Evolutionary conservation across 2,888 invertebrate genomes (phyloP).

Genomic region (Molanna angustata): DNA sequence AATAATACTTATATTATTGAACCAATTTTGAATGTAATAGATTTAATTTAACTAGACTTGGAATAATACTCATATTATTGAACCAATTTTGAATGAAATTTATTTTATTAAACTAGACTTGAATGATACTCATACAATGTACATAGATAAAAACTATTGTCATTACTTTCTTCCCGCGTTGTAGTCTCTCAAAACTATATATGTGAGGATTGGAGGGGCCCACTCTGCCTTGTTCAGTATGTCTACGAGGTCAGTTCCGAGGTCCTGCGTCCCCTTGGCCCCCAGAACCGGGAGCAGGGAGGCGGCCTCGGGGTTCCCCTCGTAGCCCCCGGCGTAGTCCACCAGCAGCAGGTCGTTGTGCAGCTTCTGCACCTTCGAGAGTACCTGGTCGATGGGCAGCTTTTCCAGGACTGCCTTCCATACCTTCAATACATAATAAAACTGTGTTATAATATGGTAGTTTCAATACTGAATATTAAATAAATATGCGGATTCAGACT

Average conservation of each 20-base stretch:
- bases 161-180: constrained; percentile 16
- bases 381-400: constrained; percentile 11
- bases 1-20: too few relatives aligned
- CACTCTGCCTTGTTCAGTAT: neutral
- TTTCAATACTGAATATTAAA: too few relatives aligned
- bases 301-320: neutral
- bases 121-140: too few relatives aligned
- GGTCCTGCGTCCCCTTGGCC: neutral
- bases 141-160: neutral
- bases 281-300: neutral
- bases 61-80: too few relatives aligned
- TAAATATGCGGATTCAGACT: too few relatives aligned
- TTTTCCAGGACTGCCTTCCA: constrained; percentile 22
- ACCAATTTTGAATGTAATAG: too few relatives aligned
- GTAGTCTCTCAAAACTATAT: constrained; percentile 20
- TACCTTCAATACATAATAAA: constrained; percentile 20
- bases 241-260: neutral
- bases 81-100: too few relatives aligned
- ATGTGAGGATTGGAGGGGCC: constrained; percentile 21
- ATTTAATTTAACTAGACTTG: too few relatives aligned
- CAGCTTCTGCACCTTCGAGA: constrained; percentile 17
- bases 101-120: neutral
- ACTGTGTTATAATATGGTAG: too few relatives aligned
- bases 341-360: constrained; percentile 18
- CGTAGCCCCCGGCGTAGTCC: neutral